Evolutionary conservation across 2,797 vertebrate genomes (phyloP).

Genomic region (Margarornis squamiger): DNA sequence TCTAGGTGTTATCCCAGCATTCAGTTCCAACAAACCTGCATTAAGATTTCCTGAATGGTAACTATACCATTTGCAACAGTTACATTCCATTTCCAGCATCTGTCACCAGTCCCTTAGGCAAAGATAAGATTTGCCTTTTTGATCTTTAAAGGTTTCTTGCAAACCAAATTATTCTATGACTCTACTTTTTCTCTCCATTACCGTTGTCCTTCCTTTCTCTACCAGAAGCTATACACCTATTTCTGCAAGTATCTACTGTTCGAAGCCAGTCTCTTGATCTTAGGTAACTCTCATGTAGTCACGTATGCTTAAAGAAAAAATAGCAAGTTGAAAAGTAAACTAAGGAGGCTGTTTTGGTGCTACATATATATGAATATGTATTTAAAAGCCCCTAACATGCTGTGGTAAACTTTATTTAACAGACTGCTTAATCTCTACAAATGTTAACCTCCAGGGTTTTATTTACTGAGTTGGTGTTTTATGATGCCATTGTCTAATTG

Average conservation of each 20-base stretch:
- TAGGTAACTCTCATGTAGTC: background rate
- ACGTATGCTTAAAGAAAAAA: background rate
- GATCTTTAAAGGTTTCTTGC: background rate
- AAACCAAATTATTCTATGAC: background rate
- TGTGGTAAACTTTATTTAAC: constrained; percentile 66
- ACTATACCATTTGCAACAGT: background rate
- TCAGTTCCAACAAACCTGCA: background rate
- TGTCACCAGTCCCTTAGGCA: background rate
- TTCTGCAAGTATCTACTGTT: background rate
- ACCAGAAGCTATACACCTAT: background rate
- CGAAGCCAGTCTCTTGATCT: background rate
- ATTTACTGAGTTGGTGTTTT: constrained; percentile 38
- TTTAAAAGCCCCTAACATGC: background rate
- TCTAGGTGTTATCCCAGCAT: background rate
- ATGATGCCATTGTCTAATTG: constrained; percentile 59
- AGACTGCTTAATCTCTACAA: constrained; percentile 63
- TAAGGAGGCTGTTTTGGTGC: background rate
- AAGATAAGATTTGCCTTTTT: background rate
- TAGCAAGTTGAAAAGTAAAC: background rate
- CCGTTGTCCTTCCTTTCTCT: background rate
- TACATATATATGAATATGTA: background rate
- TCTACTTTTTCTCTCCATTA: background rate
- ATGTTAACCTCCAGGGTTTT: constrained; percentile 56
- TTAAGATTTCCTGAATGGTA: background rate
- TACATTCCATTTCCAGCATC: background rate